phyloP scores from a whole-genome alignment of 2,888 invertebrate genomes.

The Hipparchia semele region DNA sequence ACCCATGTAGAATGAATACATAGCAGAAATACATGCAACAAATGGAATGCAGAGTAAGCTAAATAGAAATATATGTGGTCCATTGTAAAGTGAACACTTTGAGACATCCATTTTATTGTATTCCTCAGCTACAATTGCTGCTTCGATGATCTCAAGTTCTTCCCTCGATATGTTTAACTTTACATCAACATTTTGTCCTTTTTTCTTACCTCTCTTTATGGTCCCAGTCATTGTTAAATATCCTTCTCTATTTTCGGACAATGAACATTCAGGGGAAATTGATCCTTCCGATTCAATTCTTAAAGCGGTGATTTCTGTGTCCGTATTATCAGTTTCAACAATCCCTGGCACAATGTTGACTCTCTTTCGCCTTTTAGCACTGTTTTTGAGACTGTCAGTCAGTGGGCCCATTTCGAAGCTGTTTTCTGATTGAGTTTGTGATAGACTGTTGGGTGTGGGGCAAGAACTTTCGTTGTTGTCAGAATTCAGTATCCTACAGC shows the following conservation, averaged over 20 bases:
- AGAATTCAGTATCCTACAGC: conserved; percentile 62
- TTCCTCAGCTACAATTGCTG: conserved; percentile 83
- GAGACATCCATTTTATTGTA: conserved; percentile 82
- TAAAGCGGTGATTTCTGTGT: conserved; percentile 69
- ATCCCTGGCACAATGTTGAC: conserved; percentile 85
- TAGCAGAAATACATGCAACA: conserved; percentile 84
- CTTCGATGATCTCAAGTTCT: conserved; percentile 87
- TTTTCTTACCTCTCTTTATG: conserved; percentile 87
- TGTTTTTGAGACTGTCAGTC: conserved; percentile 74
- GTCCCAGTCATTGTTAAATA: conserved; percentile 89
- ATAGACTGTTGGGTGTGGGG: conserved; percentile 70
- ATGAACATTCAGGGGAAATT: conserved; percentile 80
- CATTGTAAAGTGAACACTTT: conserved; percentile 82
- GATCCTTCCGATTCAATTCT: conserved; percentile 76
- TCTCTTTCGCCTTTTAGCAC: conserved; percentile 82
- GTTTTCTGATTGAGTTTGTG: conserved; percentile 79
- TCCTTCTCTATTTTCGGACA: conserved; percentile 80
- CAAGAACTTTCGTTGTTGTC: conserved; percentile 70
- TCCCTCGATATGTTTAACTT: conserved; percentile 88
- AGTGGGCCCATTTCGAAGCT: conserved; percentile 76
- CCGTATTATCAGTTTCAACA: conserved; percentile 66
- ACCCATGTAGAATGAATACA: conserved; percentile 89
- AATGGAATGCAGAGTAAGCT: conserved; percentile 86
- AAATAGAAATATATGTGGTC: conserved; percentile 86
- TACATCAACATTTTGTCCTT: conserved; percentile 88